These are phyloP conservation scores for Apis dorsata DNA, from an alignment of 1,140 invertebrate species.

Conservation along the genomic window DNA sequence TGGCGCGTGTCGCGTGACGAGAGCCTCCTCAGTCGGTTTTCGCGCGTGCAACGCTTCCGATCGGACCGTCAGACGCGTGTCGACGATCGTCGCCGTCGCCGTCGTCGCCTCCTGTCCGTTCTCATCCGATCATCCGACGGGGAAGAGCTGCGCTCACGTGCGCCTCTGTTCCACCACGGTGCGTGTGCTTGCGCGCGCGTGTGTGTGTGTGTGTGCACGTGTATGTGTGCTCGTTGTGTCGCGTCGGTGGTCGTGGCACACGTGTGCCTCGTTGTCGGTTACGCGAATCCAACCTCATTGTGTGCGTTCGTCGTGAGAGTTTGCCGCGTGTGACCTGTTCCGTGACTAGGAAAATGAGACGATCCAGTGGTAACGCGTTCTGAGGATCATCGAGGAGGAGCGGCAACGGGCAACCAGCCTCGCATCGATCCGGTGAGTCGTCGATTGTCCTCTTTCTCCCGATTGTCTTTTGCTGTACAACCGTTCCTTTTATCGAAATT, in stretches of 20 bases:
- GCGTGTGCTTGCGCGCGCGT: slow-evolving; percentile 55
- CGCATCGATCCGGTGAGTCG: slow-evolving; percentile 35
- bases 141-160: not conserved
- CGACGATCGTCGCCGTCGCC: not conserved
- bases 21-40: slow-evolving; percentile 50
- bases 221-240: slow-evolving; percentile 27
- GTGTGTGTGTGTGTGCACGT: slow-evolving; percentile 49
- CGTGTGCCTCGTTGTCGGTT: slow-evolving; percentile 40
- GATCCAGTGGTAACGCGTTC: not conserved
- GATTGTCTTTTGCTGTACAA: not conserved
- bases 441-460: not conserved
- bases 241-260: slow-evolving; percentile 46
- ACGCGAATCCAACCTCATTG: not conserved
- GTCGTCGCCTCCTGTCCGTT: not conserved
- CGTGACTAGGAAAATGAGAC: not conserved
- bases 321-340: slow-evolving; percentile 6
- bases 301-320: not conserved
- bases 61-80: slow-evolving; percentile 35
- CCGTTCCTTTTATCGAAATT: not conserved
- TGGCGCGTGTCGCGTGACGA: slow-evolving; percentile 45
- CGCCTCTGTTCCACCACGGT: too few species aligned
- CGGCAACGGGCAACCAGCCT: not conserved
- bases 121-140: slow-evolving; percentile 6
- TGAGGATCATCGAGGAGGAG: slow-evolving; percentile 5
- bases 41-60: slow-evolving; percentile 56